These are phyloP conservation scores for Coracopsis vasa DNA, from an alignment of 2,113 vertebrate species.

Conservation along the genomic window DNA sequence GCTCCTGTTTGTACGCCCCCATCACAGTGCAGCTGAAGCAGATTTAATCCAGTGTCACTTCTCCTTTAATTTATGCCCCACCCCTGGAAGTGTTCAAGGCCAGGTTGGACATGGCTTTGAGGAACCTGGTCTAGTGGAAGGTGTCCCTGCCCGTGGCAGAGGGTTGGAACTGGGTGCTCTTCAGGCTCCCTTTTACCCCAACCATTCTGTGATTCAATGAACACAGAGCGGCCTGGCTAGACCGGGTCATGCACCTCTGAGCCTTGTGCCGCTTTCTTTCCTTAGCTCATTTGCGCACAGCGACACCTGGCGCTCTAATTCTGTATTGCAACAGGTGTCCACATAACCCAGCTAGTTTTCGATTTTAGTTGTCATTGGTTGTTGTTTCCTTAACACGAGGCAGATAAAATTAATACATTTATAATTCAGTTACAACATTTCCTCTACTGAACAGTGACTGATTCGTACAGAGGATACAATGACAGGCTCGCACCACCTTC, in stretches of 20 bases:
- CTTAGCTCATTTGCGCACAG: not conserved
- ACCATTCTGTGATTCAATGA: not conserved
- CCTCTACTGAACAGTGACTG: not conserved
- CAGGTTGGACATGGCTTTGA: not conserved
- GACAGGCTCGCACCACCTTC: not conserved
- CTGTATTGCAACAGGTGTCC: rapidly evolving
- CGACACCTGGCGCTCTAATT: not conserved
- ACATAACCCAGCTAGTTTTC: rapidly evolving
- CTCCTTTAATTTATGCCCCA: not conserved
- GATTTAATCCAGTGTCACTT: not conserved
- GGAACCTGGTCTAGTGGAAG: not conserved
- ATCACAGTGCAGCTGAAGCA: not conserved
- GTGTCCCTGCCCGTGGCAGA: not conserved
- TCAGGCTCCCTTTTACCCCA: not conserved
- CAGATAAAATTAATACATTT: not conserved
- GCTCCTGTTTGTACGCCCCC: not conserved
- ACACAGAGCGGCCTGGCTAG: not conserved
- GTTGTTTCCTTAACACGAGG: not conserved
- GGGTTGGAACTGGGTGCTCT: not conserved
- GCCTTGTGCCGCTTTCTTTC: not conserved
- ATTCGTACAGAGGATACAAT: not conserved
- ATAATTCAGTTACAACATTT: not conserved
- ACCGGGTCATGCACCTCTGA: not conserved
- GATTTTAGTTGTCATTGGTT: not conserved
- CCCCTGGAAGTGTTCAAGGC: not conserved